phyloP scores from a whole-genome alignment of 2,113 vertebrate genomes.

The Dascyllus trimaculatus region DNA sequence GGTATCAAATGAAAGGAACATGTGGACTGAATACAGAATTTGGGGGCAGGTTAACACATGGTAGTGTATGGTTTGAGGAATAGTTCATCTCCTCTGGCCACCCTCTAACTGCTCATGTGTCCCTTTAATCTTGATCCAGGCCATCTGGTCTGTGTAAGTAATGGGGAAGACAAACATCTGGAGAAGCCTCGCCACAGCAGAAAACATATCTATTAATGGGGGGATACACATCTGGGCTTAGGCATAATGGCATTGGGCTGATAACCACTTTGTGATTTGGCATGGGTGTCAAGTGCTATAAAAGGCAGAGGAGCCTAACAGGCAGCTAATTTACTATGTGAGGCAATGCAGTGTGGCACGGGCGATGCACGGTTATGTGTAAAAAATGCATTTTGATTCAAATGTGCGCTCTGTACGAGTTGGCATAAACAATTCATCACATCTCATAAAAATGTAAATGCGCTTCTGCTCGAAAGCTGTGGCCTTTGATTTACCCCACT shows the following conservation, averaged over 20 bases:
- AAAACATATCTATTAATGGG: conserved; percentile 70
- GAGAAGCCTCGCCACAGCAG: conserved; percentile 56
- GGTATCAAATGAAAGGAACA: conserved; percentile 22
- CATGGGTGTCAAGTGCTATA: conserved; percentile 38
- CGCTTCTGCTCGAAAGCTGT: conserved; percentile 49
- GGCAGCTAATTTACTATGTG: conserved; percentile 46
- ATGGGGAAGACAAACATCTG: conserved; percentile 78
- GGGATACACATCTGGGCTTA: conserved; percentile 62
- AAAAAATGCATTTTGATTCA: conserved; percentile 44
- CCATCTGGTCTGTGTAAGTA: conserved; percentile 70
- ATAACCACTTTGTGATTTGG: conserved; percentile 66
- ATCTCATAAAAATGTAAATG: conserved; percentile 65
- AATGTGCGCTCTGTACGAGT: conserved; percentile 19
- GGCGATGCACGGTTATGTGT: conserved; percentile 12
- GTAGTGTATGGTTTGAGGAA: conserved; percentile 45
- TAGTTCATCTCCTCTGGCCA: conserved; percentile 50
- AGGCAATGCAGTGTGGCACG: conserved; percentile 7
- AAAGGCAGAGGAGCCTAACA: conserved; percentile 37
- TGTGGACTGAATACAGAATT: conserved; percentile 35
- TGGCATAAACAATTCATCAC: conserved; percentile 53
- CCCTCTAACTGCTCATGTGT: conserved; percentile 58
- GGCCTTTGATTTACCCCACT: conserved; percentile 46
- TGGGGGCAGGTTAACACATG: conserved; percentile 51
- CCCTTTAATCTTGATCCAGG: conserved; percentile 71
- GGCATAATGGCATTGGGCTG: conserved; percentile 49